A percentile compares a stretch with the other conserved stretches of the same genome.
phyloP scores from a whole-genome alignment of 2,797 vertebrate genomes.

The Poeciliopsis infans region DNA sequence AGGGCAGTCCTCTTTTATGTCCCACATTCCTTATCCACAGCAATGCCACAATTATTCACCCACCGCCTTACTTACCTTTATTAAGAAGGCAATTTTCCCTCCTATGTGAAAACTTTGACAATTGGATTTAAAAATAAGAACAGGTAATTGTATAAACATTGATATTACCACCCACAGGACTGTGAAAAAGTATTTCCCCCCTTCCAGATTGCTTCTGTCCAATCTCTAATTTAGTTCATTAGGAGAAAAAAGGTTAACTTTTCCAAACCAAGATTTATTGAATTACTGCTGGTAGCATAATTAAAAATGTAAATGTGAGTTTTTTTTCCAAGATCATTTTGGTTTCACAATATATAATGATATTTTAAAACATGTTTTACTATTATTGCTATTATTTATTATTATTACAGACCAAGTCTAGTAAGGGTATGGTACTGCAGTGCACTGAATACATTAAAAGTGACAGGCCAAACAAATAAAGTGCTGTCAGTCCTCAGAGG shows the following conservation, averaged over 20 bases:
- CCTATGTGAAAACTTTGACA: background rate
- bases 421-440: background rate
- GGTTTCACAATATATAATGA: too few relatives aligned
- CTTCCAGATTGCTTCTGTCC: background rate
- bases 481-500: background rate
- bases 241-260: background rate
- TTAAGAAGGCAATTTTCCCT: conserved; percentile 16
- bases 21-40: conserved; percentile 38
- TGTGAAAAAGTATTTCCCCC: background rate
- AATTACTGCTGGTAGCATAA: background rate
- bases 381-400: too few relatives aligned
- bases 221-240: background rate
- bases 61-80: conserved; percentile 22
- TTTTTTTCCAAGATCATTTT: too few relatives aligned
- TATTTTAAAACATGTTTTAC: too few relatives aligned
- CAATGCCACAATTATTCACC: conserved; percentile 27
- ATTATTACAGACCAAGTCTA: background rate
- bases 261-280: background rate
- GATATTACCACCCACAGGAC: background rate
- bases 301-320: too few relatives aligned
- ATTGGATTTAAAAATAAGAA: background rate
- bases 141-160: background rate
- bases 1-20: conserved; percentile 17
- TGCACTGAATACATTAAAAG: background rate
- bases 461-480: background rate